Base-by-base conservation (phyloP, 2,888 invertebrate genomes). In the Xanthorhoe designata region DNA sequence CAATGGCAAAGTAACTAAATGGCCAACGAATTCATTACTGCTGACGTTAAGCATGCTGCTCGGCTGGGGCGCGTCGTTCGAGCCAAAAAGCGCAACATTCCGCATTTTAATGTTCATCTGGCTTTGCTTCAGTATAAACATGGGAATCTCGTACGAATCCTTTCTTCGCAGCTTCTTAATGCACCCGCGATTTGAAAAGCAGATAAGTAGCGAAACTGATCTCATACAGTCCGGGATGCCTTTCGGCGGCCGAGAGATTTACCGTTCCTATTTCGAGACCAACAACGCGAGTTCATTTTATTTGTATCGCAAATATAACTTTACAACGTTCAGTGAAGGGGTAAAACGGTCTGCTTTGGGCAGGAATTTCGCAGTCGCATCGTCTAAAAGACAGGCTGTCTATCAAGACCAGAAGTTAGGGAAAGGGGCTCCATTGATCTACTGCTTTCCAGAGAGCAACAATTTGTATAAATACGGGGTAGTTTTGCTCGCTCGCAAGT, bases 401-500 rank as follows among this genome's bases (percentile, higher is more conserved):
- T 94, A 91, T 80, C 87, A 90, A 70, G 91, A 92, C 72, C 91
- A 91, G 76, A 83, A 84, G 76, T 79, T 94, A 61, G 92, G 92
- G 4, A 91, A 80, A 81, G 94, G 94, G 52, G 84, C 79, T 53
- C 84, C 85, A 7, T 78, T 91, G 76, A 83, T 94, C 66, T 91
- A 89, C 78, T 94, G 94, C 78, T 94, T 94, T 64, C 85, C 88
- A 0, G 93, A 94, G 74, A 87, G 85, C 64, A 76, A 89, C 74
- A 93, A 92, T 69, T 81, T 94, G 69, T 94, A 94, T 74, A 93
- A 94, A 77, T 94, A 94, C 65, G 92, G 91, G 0, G 94, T 94
- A n/a, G 93, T 91, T 15, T 77, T 94, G 52, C 72, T 94, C 49
- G 84, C 91, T 29, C 82, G 91, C 29, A 88, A 89, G 76, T 94